A percentile compares a stretch with the other conserved stretches of the same genome.
Conservation (phyloP, 2,113 vertebrate species). For the Gasterosteus nipponicus region DNA sequence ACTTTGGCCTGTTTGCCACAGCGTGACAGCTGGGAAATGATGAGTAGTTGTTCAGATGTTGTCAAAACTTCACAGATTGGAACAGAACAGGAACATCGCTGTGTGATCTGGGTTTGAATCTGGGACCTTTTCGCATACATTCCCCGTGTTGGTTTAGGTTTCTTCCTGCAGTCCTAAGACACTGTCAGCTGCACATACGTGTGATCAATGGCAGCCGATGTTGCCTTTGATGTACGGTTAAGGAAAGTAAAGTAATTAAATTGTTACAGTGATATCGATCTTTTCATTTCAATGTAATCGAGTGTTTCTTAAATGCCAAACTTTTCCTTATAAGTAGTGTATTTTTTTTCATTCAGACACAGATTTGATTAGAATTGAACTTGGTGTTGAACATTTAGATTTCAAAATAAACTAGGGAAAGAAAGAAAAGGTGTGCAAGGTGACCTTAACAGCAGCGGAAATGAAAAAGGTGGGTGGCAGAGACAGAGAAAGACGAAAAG, state of each 20-base stretch:
- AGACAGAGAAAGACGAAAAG: background rate
- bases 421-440: background rate
- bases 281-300: background rate
- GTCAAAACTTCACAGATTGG: constrained; percentile 7
- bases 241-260: background rate
- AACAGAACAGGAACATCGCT: background rate
- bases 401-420: constrained; percentile 1
- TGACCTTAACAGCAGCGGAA: background rate
- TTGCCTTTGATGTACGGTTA: background rate
- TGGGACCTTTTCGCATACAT: background rate
- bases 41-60: constrained; percentile 26
- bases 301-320: background rate
- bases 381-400: background rate
- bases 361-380: background rate
- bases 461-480: background rate
- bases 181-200: background rate
- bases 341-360: background rate
- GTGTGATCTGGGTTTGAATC: constrained; percentile 23
- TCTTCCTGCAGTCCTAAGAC: background rate
- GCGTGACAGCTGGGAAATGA: constrained; percentile 15
- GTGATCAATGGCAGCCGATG: background rate
- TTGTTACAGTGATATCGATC: background rate
- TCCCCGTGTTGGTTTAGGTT: background rate
- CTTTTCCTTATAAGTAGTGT: background rate
- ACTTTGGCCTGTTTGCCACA: constrained; percentile 2